These are phyloP conservation scores for Platynereis dumerilii DNA, from an alignment of 2,888 invertebrate species.

Conservation along the genomic window DNA sequence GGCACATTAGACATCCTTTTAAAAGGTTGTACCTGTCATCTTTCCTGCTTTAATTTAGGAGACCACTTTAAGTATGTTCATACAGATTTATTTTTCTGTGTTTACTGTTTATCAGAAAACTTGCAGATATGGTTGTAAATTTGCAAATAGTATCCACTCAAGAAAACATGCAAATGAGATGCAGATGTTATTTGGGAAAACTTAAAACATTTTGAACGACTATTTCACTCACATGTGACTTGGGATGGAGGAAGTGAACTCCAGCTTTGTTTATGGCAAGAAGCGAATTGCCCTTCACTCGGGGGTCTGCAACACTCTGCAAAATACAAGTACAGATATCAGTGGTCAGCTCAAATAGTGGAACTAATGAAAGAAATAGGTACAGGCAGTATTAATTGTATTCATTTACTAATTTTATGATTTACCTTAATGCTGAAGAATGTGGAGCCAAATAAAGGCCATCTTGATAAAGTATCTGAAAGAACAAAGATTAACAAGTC, in stretches of 20 bases:
- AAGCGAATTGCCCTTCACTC: conserved; percentile 84
- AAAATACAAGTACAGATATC: conserved; percentile 10
- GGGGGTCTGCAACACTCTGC: conserved; percentile 66
- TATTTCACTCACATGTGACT: conserved; percentile 80
- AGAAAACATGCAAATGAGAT: too few species aligned
- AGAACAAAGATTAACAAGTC: conserved; percentile 27
- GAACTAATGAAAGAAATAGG: not conserved
- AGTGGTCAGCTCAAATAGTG: conserved; percentile 5
- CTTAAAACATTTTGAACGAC: too few species aligned
- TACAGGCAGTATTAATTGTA: conserved; percentile 15
- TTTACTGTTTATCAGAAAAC: too few species aligned
- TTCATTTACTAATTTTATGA: not conserved
- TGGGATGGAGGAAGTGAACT: conserved; percentile 89
- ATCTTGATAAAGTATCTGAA: conserved; percentile 86
- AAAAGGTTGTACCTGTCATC: too few species aligned
- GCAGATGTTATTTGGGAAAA: too few species aligned
- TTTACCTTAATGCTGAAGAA: conserved; percentile 87
- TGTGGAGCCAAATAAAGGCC: conserved; percentile 96
- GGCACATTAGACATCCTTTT: too few species aligned
- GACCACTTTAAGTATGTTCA: too few species aligned
- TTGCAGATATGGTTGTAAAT: too few species aligned
- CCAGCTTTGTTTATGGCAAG: conserved; percentile 92
- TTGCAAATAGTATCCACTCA: too few species aligned
- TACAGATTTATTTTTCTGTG: too few species aligned
- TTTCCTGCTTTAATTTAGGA: too few species aligned